These are phyloP conservation scores for Magallana angulata DNA, from an alignment of 1,140 invertebrate species.

Conservation along the genomic window DNA sequence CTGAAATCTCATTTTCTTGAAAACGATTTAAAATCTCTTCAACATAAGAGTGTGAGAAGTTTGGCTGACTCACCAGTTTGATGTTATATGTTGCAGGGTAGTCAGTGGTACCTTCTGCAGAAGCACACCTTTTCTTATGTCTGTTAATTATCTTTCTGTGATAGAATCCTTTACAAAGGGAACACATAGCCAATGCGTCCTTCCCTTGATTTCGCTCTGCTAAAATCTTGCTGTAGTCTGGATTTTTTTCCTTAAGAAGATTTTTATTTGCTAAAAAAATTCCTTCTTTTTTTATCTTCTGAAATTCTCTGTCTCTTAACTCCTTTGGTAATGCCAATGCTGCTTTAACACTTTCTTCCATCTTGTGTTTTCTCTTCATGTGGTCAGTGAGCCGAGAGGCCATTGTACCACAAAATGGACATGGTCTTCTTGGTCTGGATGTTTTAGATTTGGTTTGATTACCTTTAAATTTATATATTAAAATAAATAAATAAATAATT, in stretches of 20 bases:
- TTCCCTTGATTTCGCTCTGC: slow-evolving; percentile 30
- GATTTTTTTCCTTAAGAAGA: neutral
- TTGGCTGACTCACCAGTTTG: neutral
- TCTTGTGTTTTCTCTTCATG: slow-evolving; percentile 34
- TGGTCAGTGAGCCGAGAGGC: slow-evolving; percentile 12
- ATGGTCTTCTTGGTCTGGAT: slow-evolving; percentile 14
- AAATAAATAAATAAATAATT: too few relatives aligned
- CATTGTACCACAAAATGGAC: slow-evolving; percentile 14
- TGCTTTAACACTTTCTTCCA: slow-evolving; percentile 1
- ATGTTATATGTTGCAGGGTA: neutral
- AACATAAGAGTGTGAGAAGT: neutral
- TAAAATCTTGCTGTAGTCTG: neutral
- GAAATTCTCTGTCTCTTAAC: slow-evolving; percentile 39
- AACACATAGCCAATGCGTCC: neutral
- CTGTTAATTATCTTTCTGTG: neutral
- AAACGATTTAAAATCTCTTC: slow-evolving; percentile 24
- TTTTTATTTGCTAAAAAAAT: slow-evolving; percentile 38
- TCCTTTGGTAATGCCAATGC: slow-evolving; percentile 31
- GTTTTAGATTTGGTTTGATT: too few relatives aligned
- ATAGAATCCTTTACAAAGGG: slow-evolving; percentile 44
- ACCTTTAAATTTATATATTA: too few relatives aligned
- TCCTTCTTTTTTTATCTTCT: slow-evolving; percentile 27
- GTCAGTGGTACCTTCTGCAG: neutral
- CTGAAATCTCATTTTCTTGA: slow-evolving; percentile 8
- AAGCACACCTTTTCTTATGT: slow-evolving; percentile 29